Percentiles rank a stretch among this genome's conserved stretches.
Evolutionary conservation across 2,113 vertebrate species (phyloP).

Genomic region (Pungitius pungitius): DNA sequence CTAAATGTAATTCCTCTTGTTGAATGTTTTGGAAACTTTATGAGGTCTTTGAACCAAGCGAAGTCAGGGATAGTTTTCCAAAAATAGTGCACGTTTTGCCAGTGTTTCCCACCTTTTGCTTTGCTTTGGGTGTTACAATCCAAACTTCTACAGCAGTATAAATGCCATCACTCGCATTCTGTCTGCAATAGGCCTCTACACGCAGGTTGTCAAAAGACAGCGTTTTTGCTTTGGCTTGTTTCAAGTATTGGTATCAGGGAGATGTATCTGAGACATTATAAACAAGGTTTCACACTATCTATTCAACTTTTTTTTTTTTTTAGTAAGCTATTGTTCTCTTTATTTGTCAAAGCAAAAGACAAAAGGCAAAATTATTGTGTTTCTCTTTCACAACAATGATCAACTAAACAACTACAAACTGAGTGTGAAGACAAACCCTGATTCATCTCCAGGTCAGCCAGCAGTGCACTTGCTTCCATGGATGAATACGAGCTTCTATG

Average conservation of each 20-base stretch:
- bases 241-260: conserved; percentile 72
- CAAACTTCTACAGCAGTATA: conserved; percentile 36
- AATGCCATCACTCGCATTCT: not conserved
- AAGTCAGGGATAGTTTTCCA: conserved; percentile 29
- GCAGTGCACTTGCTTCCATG: conserved; percentile 2
- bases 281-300: conserved; percentile 16
- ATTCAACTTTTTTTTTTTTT: conserved; percentile 23
- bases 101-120: conserved; percentile 28
- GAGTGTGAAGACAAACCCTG: conserved; percentile 12
- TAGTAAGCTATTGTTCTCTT: too few species aligned
- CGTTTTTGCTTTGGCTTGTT: conserved; percentile 63
- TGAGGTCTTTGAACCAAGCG: not conserved
- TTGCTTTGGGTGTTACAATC: not conserved
- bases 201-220: conserved; percentile 1
- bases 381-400: not conserved
- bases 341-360: conserved; percentile 17
- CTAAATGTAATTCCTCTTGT: not conserved
- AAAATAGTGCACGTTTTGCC: conserved; percentile 7
- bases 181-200: conserved; percentile 1
- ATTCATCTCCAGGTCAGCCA: conserved; percentile 5
- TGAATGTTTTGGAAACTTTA: not conserved
- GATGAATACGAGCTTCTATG: too few species aligned
- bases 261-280: not conserved
- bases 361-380: not conserved
- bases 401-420: not conserved